Evolutionary conservation across 1,140 invertebrate species (phyloP).

Genomic region (Pogonus chalceus): DNA sequence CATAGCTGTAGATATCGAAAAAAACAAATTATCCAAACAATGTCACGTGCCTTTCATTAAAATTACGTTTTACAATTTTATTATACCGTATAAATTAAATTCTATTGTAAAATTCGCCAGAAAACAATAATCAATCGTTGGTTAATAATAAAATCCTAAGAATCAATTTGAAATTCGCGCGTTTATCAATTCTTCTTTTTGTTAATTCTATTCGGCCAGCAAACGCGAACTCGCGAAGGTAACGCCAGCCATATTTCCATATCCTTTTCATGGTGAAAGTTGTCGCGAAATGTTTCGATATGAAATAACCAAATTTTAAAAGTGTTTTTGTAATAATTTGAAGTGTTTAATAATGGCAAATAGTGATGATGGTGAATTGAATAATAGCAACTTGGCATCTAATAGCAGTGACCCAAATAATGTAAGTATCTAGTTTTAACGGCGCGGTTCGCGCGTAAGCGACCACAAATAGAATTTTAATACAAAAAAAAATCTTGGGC

Average conservation of each 20-base stretch:
- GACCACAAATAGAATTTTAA: neutral
- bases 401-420: constrained; percentile 7
- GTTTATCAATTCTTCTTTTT: too few relatives aligned
- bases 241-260: constrained; percentile 3
- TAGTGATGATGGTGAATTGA: neutral
- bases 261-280: constrained; percentile 4
- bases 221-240: too few relatives aligned
- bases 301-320: constrained; percentile 9
- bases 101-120: too few relatives aligned
- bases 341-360: constrained; percentile 6
- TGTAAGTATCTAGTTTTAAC: constrained; percentile 1
- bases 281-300: constrained; percentile 5
- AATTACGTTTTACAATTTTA: too few relatives aligned
- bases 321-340: neutral
- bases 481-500: neutral
- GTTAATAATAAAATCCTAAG: too few relatives aligned
- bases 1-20: too few relatives aligned
- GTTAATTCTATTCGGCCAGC: too few relatives aligned
- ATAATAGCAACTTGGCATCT: neutral
- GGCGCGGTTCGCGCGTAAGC: constrained; percentile 4
- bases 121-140: too few relatives aligned
- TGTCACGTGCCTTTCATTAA: too few relatives aligned
- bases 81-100: too few relatives aligned
- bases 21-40: too few relatives aligned
- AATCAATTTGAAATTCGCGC: too few relatives aligned